Percentiles rank a stretch among this genome's conserved stretches.
phyloP scores from a whole-genome alignment of 2,797 vertebrate species.

The Lacerta bilineata region DNA sequence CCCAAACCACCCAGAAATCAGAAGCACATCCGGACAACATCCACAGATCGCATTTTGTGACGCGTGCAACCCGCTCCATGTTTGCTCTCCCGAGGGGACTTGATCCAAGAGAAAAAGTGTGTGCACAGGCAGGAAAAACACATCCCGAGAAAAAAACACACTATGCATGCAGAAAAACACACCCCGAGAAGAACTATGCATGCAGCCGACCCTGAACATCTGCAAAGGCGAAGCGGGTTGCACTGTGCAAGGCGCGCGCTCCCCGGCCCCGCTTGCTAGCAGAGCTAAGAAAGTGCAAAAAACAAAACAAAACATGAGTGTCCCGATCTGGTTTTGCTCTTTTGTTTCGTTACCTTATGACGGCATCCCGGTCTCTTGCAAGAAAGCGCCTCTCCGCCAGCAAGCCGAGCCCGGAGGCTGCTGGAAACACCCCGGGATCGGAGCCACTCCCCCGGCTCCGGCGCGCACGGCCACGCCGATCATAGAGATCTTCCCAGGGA shows the following conservation, averaged over 20 bases:
- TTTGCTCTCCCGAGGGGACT: background rate
- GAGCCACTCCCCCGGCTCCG: conserved; percentile 25
- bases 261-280: too few relatives aligned
- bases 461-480: conserved; percentile 29
- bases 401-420: background rate
- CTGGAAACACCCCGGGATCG: conserved; percentile 2
- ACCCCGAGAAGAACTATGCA: too few relatives aligned
- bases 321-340: background rate
- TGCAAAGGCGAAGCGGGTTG: too few relatives aligned
- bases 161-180: too few relatives aligned
- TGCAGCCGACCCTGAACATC: too few relatives aligned
- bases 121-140: too few relatives aligned
- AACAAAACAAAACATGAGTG: too few relatives aligned
- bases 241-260: too few relatives aligned
- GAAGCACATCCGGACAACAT: background rate
- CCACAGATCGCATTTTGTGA: background rate
- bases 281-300: too few relatives aligned
- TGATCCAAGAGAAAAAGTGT: background rate
- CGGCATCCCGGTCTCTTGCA: background rate
- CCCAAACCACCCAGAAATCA: background rate
- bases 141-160: too few relatives aligned
- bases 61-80: background rate
- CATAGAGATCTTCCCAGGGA: conserved; percentile 32
- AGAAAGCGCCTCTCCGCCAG: background rate
- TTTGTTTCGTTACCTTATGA: background rate